Evolutionary conservation across 2,797 vertebrate species (phyloP), one percentile per base, ranked within the genome.

Genomic region (Triplophysa yarkandensis): DNA sequence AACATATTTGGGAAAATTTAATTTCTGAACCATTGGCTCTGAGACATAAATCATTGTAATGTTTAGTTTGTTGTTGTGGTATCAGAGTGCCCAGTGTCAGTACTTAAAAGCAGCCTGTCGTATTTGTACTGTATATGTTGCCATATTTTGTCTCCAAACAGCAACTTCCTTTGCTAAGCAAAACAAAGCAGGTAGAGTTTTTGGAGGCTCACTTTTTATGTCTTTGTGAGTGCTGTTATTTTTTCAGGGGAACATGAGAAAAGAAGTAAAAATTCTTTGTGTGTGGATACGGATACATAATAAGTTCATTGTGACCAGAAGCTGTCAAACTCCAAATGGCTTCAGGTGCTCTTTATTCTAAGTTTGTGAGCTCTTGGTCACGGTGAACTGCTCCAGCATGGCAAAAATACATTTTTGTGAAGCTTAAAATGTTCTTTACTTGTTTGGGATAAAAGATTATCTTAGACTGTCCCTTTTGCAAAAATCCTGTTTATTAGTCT

Each of bases 141-240:
- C 34, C 17, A 57, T 43, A 69, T 43, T 34, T 1, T 9, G 23
- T 21, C 25, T 57, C 27, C 52, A 57, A 30, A 43, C 52, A 30
- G 52, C 52, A 30, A 41, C 23, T 43, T 28, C 9, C 28, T 68
- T 68, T 43, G 17, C 17, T 9, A 19, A 55, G 17, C 50, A 43
- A 68, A 55, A 55, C 17, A 41, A 43, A 55, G 6, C 34, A 28
- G 36, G n/a, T n/a, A n/a, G n/a, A n/a, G n/a, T n/a, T n/a, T n/a
- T n/a, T n/a, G n/a, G n/a, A n/a, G 13, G 19, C n/a, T 46, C n/a
- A 19, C 2, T 19, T 23, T 50, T 50, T 50, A 4, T 23, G 10
- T 50, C 21, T 23, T 0, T 4, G 10, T 16, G 19, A 3, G 4
- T 21, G 19, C 9, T 4, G 19, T 46, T 43, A 16, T 46, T 10